Evolutionary conservation across 64 coral and sea anemone species (phyloP).

Genomic region (Actinia equina): DNA sequence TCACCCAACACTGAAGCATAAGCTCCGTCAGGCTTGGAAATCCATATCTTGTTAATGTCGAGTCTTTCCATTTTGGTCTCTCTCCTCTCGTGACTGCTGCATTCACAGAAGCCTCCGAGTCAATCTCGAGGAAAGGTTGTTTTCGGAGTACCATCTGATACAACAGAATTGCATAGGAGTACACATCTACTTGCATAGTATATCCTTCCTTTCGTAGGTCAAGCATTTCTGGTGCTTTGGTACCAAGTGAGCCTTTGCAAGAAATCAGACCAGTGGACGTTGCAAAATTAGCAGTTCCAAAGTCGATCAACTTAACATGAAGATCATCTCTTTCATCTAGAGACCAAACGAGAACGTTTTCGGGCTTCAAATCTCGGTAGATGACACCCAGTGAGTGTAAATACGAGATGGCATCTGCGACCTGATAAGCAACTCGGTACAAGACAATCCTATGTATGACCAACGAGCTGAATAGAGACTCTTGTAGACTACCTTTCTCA

Average conservation of each 20-base stretch:
- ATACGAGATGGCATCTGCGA: conserved; percentile 83
- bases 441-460: conserved; percentile 63
- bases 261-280: conserved; percentile 63
- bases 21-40: conserved; percentile 78
- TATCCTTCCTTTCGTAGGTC: conserved; percentile 77
- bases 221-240: conserved; percentile 90
- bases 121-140: conserved; percentile 57
- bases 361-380: conserved; percentile 93
- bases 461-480: conserved; percentile 34
- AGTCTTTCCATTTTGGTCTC: conserved; percentile 58
- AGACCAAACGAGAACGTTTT: conserved; percentile 96
- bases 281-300: conserved; percentile 93
- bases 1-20: conserved; percentile 71
- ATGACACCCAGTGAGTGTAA: conserved; percentile 78
- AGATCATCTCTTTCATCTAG: conserved; percentile 76
- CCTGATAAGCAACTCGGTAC: conserved; percentile 88
- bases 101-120: conserved; percentile 41
- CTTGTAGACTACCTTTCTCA: conserved; percentile 65
- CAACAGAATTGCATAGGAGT: conserved; percentile 76
- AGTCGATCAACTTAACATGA: conserved; percentile 93
- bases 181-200: conserved; percentile 72
- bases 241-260: conserved; percentile 66
- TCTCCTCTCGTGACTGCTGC: conserved; percentile 62
- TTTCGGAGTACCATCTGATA: conserved; percentile 71
- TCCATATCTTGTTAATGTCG: conserved; percentile 31